phyloP scores from a whole-genome alignment of 1,140 invertebrate species.

The Dreissena rostriformis region DNA sequence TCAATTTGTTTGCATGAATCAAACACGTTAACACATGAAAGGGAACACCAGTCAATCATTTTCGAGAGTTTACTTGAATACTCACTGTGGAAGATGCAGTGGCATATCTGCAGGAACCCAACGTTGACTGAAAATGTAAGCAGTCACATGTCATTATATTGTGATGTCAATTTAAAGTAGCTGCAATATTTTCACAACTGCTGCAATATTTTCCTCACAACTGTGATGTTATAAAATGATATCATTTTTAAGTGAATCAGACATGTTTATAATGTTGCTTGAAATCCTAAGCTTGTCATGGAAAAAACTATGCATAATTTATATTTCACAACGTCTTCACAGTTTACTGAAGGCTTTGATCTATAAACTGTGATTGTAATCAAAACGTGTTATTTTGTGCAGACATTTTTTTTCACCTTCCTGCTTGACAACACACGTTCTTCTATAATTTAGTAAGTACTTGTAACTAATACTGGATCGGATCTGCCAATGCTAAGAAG shows the following conservation, averaged over 20 bases:
- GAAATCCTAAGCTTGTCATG: too few species aligned
- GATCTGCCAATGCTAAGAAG: not conserved
- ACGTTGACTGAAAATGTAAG: constrained; percentile 21
- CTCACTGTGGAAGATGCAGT: constrained; percentile 42
- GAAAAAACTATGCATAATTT: too few species aligned
- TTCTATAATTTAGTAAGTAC: not conserved
- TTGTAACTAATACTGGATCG: not conserved
- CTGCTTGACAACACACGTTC: not conserved
- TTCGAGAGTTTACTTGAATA: not conserved
- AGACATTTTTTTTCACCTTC: not conserved
- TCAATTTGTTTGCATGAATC: not conserved
- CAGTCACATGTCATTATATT: not conserved
- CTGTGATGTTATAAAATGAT: not conserved
- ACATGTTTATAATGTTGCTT: not conserved
- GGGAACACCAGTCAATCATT: not conserved
- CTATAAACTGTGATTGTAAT: too few species aligned
- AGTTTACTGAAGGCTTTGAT: too few species aligned
- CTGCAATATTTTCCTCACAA: not conserved
- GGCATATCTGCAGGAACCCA: constrained; percentile 45
- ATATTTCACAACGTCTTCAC: too few species aligned
- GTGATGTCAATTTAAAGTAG: not conserved
- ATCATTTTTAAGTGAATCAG: not conserved
- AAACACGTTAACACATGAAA: not conserved
- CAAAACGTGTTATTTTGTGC: too few species aligned
- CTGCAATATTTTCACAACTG: not conserved